phyloP scores from a whole-genome alignment of 2,888 invertebrate species.

The Sesia bembeciformis region DNA sequence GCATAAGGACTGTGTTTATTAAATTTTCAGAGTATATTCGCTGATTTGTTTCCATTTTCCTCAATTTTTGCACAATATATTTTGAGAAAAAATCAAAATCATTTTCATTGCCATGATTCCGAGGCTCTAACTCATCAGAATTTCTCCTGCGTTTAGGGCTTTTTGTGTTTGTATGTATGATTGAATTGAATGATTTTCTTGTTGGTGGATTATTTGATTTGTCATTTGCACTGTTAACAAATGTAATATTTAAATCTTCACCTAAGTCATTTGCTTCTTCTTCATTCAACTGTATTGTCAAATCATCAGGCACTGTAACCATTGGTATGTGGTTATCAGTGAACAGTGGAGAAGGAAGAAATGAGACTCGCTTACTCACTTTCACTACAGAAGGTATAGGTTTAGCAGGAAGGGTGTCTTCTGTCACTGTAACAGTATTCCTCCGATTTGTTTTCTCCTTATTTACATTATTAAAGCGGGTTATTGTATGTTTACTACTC shows the following conservation, averaged over 20 bases:
- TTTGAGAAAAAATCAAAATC: constrained; percentile 66
- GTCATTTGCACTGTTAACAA: constrained; percentile 28
- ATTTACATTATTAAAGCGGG: constrained; percentile 31
- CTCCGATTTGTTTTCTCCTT: constrained; percentile 31
- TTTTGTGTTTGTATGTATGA: constrained; percentile 28
- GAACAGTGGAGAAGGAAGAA: constrained; percentile 58
- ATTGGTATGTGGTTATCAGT: constrained; percentile 63
- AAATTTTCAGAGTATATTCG: constrained; percentile 67
- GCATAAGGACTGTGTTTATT: constrained; percentile 66
- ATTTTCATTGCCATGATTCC: constrained; percentile 41
- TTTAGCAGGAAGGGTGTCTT: constrained; percentile 20
- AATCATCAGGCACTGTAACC: constrained; percentile 67
- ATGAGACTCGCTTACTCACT: constrained; percentile 58
- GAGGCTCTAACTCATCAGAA: constrained; percentile 25
- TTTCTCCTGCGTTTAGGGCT: constrained; percentile 38
- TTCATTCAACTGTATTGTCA: constrained; percentile 66
- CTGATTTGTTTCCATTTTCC: constrained; percentile 66
- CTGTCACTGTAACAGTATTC: constrained; percentile 38
- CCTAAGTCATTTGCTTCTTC: constrained; percentile 59
- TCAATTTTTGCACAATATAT: constrained; percentile 62
- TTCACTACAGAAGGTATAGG: constrained; percentile 39
- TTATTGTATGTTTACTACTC: constrained; percentile 47
- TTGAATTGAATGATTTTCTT: constrained; percentile 28
- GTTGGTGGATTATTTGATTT: constrained; percentile 24
- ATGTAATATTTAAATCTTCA: constrained; percentile 48